These are phyloP conservation scores for Paradisaea rubra DNA, from an alignment of 2,113 vertebrate species.

Conservation along the genomic window DNA sequence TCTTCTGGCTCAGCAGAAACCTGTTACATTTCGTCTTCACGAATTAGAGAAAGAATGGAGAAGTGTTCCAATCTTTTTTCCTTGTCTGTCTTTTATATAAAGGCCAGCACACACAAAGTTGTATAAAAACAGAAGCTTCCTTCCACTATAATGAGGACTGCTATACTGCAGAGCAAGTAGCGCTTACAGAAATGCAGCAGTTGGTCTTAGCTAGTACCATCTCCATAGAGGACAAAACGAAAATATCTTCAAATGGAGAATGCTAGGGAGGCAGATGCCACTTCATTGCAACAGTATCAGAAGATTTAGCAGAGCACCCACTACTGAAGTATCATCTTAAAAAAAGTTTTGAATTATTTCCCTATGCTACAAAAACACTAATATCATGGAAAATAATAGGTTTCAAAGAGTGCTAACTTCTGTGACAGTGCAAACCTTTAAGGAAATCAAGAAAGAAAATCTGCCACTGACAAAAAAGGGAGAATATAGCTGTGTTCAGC, in stretches of 20 bases:
- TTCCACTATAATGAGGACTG: neutral
- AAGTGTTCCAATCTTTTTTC: neutral
- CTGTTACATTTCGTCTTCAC: neutral
- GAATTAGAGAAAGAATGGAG: neutral
- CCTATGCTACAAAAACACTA: neutral
- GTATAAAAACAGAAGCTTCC: neutral
- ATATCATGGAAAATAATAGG: rapidly evolving
- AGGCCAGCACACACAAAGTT: neutral
- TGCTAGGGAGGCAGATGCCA: neutral
- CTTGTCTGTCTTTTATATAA: neutral
- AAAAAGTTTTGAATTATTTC: neutral
- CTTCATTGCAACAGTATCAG: neutral
- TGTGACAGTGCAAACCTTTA: neutral
- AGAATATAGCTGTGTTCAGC: neutral
- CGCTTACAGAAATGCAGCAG: neutral
- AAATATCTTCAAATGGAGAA: neutral
- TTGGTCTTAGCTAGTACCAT: neutral
- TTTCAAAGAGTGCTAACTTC: neutral
- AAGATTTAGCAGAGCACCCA: neutral
- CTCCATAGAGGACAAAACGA: neutral
- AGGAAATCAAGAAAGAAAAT: neutral
- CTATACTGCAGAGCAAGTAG: neutral
- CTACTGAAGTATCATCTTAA: neutral
- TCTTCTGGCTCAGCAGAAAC: neutral
- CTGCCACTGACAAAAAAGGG: neutral